Evolutionary conservation across 2,888 invertebrate species (phyloP).

Genomic region (Plebejus melissa): DNA sequence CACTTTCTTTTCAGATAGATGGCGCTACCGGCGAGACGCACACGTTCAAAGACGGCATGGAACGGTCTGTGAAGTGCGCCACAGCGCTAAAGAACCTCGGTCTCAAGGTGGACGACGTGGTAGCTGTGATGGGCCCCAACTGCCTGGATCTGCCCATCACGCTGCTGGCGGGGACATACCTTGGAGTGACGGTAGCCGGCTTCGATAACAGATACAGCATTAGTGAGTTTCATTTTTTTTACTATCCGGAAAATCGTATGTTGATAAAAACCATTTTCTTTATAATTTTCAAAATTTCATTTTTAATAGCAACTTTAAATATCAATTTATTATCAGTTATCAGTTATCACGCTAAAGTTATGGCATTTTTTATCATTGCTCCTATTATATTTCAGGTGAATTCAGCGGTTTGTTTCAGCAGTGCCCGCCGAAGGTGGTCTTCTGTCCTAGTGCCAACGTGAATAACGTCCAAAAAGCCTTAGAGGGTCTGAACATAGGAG

Average conservation of each 20-base stretch:
- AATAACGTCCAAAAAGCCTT: slow-evolving; percentile 47
- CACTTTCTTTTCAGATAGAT: slow-evolving; percentile 45
- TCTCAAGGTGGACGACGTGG: slow-evolving; percentile 59
- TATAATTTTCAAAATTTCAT: too few species aligned
- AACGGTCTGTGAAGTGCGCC: slow-evolving; percentile 62
- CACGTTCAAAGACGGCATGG: slow-evolving; percentile 56
- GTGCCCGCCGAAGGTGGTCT: slow-evolving; percentile 52
- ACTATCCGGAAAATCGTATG: too few species aligned
- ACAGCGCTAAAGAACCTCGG: slow-evolving; percentile 56
- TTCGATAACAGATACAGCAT: slow-evolving; percentile 52
- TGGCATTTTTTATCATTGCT: background rate
- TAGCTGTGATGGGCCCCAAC: slow-evolving; percentile 68
- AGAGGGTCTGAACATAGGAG: slow-evolving; percentile 43
- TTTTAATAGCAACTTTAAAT: too few species aligned
- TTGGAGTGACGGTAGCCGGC: slow-evolving; percentile 57
- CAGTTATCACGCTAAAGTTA: too few species aligned
- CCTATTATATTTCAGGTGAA: slow-evolving; percentile 46
- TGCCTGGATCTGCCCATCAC: slow-evolving; percentile 67
- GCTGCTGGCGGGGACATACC: slow-evolving; percentile 65
- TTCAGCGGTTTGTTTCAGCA: slow-evolving; percentile 47
- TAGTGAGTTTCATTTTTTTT: slow-evolving; percentile 43
- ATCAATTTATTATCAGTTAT: too few species aligned
- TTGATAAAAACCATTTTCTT: too few species aligned
- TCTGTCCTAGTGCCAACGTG: slow-evolving; percentile 56
- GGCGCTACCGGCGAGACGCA: slow-evolving; percentile 62